phyloP scores from a whole-genome alignment of 2,888 invertebrate species.

The Lasioglossum pauxillum region DNA sequence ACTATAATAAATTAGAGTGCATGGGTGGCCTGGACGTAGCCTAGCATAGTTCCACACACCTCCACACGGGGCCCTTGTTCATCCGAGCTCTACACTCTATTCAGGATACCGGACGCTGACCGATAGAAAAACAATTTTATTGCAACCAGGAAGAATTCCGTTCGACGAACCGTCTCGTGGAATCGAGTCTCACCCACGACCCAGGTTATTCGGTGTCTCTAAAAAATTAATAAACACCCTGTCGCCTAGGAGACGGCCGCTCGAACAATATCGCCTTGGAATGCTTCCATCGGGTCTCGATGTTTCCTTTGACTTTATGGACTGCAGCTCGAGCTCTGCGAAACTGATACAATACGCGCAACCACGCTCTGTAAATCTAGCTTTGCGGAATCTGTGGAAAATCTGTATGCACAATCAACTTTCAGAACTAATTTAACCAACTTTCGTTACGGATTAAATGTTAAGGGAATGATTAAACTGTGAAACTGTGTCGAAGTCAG shows the following conservation, averaged over 20 bases:
- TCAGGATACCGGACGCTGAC: slow-evolving; percentile 43
- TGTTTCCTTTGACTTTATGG: slow-evolving; percentile 9
- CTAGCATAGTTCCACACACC: slow-evolving; percentile 47
- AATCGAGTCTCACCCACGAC: slow-evolving; percentile 14
- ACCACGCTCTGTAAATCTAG: background rate
- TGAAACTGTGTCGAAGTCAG: background rate
- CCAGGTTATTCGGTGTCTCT: slow-evolving; percentile 3
- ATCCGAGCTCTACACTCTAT: slow-evolving; percentile 57
- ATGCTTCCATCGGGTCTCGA: background rate
- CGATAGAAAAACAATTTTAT: slow-evolving; percentile 57
- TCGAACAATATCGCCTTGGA: background rate
- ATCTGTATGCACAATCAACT: background rate
- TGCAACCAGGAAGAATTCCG: slow-evolving; percentile 40
- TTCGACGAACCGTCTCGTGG: slow-evolving; percentile 7
- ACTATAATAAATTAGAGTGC: slow-evolving; percentile 68
- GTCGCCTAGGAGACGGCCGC: background rate
- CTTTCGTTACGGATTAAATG: background rate
- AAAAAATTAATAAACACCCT: slow-evolving; percentile 44
- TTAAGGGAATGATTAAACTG: background rate
- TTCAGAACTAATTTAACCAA: background rate
- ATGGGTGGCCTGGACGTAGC: slow-evolving; percentile 63
- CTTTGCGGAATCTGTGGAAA: background rate
- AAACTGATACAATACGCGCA: slow-evolving; percentile 4
- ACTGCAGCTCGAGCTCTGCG: background rate
- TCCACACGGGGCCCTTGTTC: slow-evolving; percentile 44